Base-by-base conservation (phyloP, 2,888 invertebrate species). In the Pandemis corylana region DNA sequence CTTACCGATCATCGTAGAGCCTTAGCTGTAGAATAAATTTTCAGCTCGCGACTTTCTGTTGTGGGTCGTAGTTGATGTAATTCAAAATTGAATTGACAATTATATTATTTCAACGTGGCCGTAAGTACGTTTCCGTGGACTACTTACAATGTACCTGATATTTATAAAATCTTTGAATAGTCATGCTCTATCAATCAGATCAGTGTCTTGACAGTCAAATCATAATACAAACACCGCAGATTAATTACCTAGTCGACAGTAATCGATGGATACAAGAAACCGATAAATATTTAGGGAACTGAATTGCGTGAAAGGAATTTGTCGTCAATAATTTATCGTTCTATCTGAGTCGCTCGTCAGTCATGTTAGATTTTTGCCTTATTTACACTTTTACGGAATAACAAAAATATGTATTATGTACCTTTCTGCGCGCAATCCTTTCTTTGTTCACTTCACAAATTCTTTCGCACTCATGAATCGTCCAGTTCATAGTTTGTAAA, bases 371-470 rank as follows among this genome's bases (percentile, higher is more conserved):
- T 59, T 7, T 12, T 59, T 28, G 28, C 5, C 28, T 59, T 59
- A 28, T 59, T 59, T 59, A 59, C 59, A 28, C 12, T 59, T 12
- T 28, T 28, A 20, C 28, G 3, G 12, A 28, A 28, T 28, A 28
- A 59, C 12, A 28, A 12, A 28, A 59, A 28, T 56, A 9, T 20
- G 56, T 20, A 9, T 67, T 72, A 79, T 90, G 44, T 92, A 93
- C 93, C 93, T 92, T 90, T 84, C 79, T 82, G 77, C 80, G 76
- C 83, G 86, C 86, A 91, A 90, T 92, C 90, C 90, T 87, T 88
- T 88, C 89, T 89, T 91, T 90, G 91, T 90, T 92, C 93, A 91
- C 92, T 90, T 84, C 90, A 91, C 92, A 85, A 89, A 86, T 87
- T 78, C 87, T 87, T 83, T 80, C 83, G 83, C 93, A 92, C 92